Base-by-base conservation (phyloP, 2,113 vertebrate genomes). In the Balaeniceps rex region DNA sequence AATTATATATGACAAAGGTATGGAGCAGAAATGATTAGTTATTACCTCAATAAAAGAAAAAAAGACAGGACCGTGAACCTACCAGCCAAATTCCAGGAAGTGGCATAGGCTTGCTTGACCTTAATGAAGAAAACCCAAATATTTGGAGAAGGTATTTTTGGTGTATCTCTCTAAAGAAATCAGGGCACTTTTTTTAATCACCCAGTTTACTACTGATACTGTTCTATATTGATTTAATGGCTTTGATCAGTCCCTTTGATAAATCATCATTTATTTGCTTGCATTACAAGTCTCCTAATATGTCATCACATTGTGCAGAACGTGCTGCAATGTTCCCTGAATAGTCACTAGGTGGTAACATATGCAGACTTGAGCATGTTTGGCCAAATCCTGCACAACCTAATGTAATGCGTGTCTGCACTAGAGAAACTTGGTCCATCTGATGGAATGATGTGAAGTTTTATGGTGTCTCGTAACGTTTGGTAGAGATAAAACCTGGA, bases 1-100 rank as follows among this genome's bases (percentile, higher is more conserved):
- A 98, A 98, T 98, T 98, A 97, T 29, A 10, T 97, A 98, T 94
- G 98, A 98, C 97, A 97, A 95, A 97, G 90, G 87, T 95, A 84
- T 42, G 25, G 88, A 97, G 92, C 29, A 97, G 94, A 98, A 97
- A 94, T 83, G 4, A 92, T 98, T 98, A 97, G 93, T 98, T 98
- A 98, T 95, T 96, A 91, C 90, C 75, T 89, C 83, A 97, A 87
- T 98, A 98, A 98, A 98, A 98, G 60, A 92, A 84, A 88, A 96
- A 97, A 97, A 96, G 95, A 98, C 96, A 71, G 74, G 76, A 94
- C 72, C 24, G 34, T 96, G 97, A 97, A 97, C 90, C 81, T 96
- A 96, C 66, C 74, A 52, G 83, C 46, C 64, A 94, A 90, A 91
- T 93, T 88, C 69, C 66, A 84, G 89, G 94, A 97, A 98, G 92